Evolutionary conservation across 2,113 vertebrate species (phyloP).

Genomic region (Emberiza fucata): DNA sequence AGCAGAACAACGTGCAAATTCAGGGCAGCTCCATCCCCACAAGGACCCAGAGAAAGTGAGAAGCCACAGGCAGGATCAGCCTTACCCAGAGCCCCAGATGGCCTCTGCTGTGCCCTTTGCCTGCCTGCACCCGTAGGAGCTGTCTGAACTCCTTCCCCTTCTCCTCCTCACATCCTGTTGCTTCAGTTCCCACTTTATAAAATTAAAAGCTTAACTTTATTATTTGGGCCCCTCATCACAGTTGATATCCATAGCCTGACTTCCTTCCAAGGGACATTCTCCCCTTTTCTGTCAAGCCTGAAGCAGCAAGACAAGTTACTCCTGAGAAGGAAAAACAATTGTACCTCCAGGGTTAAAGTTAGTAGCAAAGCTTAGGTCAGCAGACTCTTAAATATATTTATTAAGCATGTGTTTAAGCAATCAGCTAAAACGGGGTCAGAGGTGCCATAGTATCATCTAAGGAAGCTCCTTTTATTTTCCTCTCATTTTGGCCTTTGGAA

Average conservation of each 20-base stretch:
- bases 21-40: background rate
- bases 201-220: background rate
- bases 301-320: background rate
- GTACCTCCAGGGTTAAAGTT: background rate
- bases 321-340: background rate
- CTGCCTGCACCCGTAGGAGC: background rate
- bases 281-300: background rate
- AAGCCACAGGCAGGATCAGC: background rate
- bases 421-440: background rate
- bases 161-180: background rate
- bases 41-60: background rate
- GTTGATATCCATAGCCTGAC: background rate
- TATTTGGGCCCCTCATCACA: background rate
- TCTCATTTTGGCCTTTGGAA: background rate
- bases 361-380: background rate
- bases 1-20: background rate
- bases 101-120: background rate
- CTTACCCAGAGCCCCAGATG: background rate
- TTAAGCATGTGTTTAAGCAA: background rate
- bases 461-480: background rate
- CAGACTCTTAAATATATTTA: background rate
- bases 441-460: background rate
- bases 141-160: background rate
- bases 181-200: background rate
- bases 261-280: background rate